These are phyloP conservation scores for Crotalus helleri DNA, from an alignment of 2,113 vertebrate genomes.

Conservation along the genomic window DNA sequence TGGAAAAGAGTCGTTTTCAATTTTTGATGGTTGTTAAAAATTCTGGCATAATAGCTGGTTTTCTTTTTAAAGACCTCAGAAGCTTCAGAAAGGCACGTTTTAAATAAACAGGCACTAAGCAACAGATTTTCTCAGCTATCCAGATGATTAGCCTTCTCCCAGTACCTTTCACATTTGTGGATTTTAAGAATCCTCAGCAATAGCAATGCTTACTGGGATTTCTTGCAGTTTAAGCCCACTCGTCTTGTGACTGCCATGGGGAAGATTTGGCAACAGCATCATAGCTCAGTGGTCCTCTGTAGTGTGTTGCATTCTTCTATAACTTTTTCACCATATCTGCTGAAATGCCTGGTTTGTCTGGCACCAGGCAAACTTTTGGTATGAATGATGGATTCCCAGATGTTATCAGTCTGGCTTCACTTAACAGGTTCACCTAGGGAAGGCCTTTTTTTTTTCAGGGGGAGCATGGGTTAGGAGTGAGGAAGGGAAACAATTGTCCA, in stretches of 20 bases:
- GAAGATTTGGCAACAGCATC: not conserved
- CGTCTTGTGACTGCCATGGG: not conserved
- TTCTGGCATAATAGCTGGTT: not conserved
- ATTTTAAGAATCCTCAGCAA: not conserved
- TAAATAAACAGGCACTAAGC: not conserved
- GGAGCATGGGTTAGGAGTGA: not conserved
- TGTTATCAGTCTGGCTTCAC: not conserved
- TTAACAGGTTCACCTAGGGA: not conserved
- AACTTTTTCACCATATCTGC: not conserved
- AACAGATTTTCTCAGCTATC: not conserved
- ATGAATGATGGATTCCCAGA: not conserved
- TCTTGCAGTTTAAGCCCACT: not conserved
- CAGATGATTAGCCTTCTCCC: not conserved
- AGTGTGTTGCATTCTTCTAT: not conserved
- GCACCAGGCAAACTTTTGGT: not conserved
- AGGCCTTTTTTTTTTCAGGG: not conserved
- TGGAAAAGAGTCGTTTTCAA: not conserved
- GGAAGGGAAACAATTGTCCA: not conserved
- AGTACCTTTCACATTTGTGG: not conserved
- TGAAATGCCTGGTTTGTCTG: not conserved
- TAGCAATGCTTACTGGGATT: not conserved
- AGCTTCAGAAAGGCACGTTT: not conserved
- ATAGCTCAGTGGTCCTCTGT: not conserved
- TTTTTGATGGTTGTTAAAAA: not conserved
- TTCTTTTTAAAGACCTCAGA: not conserved